These are phyloP conservation scores for Xiphophorus couchianus DNA, from an alignment of 2,113 vertebrate species.

Conservation along the genomic window DNA sequence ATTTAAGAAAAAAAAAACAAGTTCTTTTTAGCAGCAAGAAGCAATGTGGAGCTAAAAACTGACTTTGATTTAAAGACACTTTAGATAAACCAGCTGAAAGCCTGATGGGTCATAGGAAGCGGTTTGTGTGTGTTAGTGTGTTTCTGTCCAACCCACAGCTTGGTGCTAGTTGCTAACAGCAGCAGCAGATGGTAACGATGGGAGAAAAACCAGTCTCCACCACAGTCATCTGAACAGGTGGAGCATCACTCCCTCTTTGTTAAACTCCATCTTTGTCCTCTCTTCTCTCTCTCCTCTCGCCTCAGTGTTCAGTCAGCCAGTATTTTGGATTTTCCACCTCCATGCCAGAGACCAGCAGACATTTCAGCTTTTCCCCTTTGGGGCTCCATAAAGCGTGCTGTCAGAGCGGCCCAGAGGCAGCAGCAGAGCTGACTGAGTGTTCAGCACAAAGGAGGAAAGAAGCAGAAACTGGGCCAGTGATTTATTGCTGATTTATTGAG, in stretches of 20 bases:
- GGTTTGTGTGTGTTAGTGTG: conserved; percentile 22
- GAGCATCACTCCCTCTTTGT: conserved; percentile 48
- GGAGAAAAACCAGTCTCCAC: conserved; percentile 23
- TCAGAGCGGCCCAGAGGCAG: conserved; percentile 65
- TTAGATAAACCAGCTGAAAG: conserved; percentile 30
- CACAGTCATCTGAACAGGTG: conserved; percentile 66
- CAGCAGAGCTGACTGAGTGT: conserved; percentile 56
- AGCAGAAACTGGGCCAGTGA: conserved; percentile 64
- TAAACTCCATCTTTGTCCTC: conserved; percentile 8
- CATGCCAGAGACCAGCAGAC: conserved; percentile 63
- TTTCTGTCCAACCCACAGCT: conserved; percentile 64
- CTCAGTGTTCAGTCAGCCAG: conserved; percentile 59
- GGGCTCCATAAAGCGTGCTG: conserved; percentile 62
- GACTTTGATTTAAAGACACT: background rate
- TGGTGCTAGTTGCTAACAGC: conserved; percentile 70
- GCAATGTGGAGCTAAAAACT: background rate
- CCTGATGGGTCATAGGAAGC: too few relatives aligned
- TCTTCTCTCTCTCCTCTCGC: conserved; percentile 34
- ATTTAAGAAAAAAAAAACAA: too few relatives aligned
- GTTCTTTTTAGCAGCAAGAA: background rate
- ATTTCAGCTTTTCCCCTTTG: conserved; percentile 63
- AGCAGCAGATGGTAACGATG: conserved; percentile 67
- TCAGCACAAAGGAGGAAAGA: conserved; percentile 68
- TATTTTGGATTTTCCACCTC: conserved; percentile 53
- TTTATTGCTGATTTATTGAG: conserved; percentile 77